Evolutionary conservation across 1,140 invertebrate genomes (phyloP), one percentile per base, ranked within the genome.

Genomic region (Littorina saxatilis): DNA sequence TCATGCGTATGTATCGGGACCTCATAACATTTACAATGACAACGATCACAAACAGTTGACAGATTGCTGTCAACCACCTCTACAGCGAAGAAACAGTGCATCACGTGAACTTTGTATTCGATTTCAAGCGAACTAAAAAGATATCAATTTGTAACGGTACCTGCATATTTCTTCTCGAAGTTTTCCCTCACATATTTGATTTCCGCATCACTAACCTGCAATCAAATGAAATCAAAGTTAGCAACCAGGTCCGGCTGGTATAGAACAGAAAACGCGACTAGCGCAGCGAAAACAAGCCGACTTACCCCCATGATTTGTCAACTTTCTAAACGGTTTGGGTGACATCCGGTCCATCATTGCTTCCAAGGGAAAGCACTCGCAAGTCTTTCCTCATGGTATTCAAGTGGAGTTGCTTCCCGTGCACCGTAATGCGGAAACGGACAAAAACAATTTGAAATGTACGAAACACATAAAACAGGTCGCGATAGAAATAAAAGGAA

Each of bases 121-220:
- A 39, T 27, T 7, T 27, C 23, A 32, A 68, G 17, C 7, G 29
- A 39, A 43, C 20, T 11, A 82, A 80, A 23, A 72, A 68, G 74
- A 73, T 11, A 66, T 20, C 47, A 20, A 9, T 1, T 63, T 23
- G 13, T 37, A 63, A 63, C 76, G 39, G 52, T 80, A 88, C 87
- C 86, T 81, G 82, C 84, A 81, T 87, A 87, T 79, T 88, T 87
- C 50, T 82, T 84, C 35, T 84, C 79, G 70, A 86, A 87, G 35
- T 85, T 79, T 39, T 84, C 73, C 70, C 86, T 82, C 20, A 88
- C 35, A 82, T 86, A 85, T 32, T 83, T 75, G 50, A 85, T 79
- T 32, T 87, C 80, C 75, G 82, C 80, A 20, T 83, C 80, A 39
- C 61, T 76, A n/a, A 78, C 47, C 86, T 88, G 80, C 72, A 58